Evolutionary conservation across 2,113 vertebrate species (phyloP).

Genomic region (Podiceps cristatus): DNA sequence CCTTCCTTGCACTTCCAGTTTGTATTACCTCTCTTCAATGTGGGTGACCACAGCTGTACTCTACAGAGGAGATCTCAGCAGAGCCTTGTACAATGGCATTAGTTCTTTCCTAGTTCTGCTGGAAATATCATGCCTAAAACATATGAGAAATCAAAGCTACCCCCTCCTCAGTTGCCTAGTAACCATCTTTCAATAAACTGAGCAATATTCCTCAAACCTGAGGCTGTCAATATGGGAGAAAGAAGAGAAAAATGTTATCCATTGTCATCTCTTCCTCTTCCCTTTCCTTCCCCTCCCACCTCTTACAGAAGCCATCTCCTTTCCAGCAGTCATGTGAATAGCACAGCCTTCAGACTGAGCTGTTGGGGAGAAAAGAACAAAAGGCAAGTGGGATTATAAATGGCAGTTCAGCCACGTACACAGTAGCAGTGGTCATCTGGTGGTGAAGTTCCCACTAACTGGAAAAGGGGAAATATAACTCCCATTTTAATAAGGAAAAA

Average conservation of each 20-base stretch:
- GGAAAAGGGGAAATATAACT: no score
- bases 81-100: background rate
- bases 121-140: background rate
- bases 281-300: background rate
- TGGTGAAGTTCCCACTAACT: no score
- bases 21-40: background rate
- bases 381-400: background rate
- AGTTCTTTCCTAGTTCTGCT: background rate
- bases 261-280: background rate
- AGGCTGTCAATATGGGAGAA: background rate
- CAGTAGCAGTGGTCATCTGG: background rate
- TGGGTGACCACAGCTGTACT: background rate
- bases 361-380: background rate
- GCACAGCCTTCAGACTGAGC: background rate
- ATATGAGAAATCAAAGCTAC: background rate
- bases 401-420: fast-evolving
- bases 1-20: background rate
- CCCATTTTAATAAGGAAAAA: no score
- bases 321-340: background rate
- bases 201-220: background rate
- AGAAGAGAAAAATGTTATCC: background rate
- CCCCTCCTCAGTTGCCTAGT: background rate
- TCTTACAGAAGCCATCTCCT: background rate
- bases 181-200: background rate
- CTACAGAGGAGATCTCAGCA: background rate